Evolutionary conservation across 1,140 invertebrate genomes (phyloP), one percentile per base, ranked within the genome.

Genomic region (Ceratitis capitata): DNA sequence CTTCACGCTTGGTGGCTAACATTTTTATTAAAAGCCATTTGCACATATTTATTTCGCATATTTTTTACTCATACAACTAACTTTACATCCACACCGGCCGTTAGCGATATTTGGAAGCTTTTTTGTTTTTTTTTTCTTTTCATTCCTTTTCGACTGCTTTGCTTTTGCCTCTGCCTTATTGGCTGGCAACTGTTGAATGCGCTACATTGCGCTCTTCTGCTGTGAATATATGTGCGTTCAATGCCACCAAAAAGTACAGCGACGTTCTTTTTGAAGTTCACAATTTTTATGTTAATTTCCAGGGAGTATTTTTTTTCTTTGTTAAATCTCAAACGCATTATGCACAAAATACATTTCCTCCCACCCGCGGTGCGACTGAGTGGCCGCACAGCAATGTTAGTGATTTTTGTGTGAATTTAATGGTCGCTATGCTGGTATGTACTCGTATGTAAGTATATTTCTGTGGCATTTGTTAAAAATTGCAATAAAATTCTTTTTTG

Each of bases 1-100:
- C 69, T 78, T 78, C 69, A 78, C 69, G 69, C 69, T 78, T 78
- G 69, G 69, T 78, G 69, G 69, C 69, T 78, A 78, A 78, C 69
- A 78, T 78, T 78, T 78, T 78, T 78, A 78, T 78, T 78, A 78
- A 78, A 78, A 78, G 42, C 69, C 69, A 32, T 78, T 78, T 78
- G 39, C 69, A 23, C 39, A 78, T 78, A 78, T 78, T 78, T 45
- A 78, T 78, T 78, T 78, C 39, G 42, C 69, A 78, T 78, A 78
- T 78, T 78, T 78, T n/a, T 78, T 45, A 39, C 7, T 7, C 26
- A 9, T 47, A 78, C 42, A 45, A 45, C 23, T 45, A 45, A 45
- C 23, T 45, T 78, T 69, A 69, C 35, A 14, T 10, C 32, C 14
- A 14, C n/a, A 19, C 29, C 35, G 29, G n/a, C 19, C 39, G 19